Evolutionary conservation across 2,797 vertebrate species (phyloP).

Genomic region (Gymnopithys bicolor): DNA sequence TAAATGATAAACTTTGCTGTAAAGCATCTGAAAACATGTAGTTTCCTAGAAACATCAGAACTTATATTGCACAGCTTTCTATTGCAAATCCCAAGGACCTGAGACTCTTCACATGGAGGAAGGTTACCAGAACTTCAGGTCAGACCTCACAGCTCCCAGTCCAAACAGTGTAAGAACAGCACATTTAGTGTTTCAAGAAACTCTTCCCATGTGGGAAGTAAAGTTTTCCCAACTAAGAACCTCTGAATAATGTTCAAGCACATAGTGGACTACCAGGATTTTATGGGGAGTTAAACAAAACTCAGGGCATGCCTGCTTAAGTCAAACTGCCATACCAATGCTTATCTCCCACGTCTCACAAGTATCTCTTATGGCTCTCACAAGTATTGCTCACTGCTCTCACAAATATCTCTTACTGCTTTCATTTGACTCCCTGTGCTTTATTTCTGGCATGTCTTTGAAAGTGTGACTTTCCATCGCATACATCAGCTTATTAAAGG

Average conservation of each 20-base stretch:
- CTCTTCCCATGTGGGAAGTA: not conserved
- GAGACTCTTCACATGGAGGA: not conserved
- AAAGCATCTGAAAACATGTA: not conserved
- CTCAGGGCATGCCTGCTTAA: not conserved
- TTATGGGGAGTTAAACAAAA: not conserved
- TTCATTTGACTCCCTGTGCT: not conserved
- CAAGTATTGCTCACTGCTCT: not conserved
- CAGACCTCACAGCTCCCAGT: not conserved
- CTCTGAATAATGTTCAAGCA: not conserved
- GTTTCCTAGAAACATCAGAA: not conserved
- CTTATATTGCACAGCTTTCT: not conserved
- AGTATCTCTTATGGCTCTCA: not conserved
- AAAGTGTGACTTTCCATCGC: not conserved
- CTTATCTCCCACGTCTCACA: not conserved
- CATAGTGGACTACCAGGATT: not conserved
- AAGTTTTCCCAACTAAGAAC: not conserved
- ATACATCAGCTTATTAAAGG: not conserved
- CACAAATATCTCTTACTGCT: not conserved
- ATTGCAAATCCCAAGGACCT: not conserved
- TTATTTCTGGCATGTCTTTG: not conserved
- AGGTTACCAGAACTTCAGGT: not conserved
- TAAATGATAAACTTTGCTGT: not conserved
- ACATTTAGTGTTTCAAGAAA: slow-evolving; percentile 6
- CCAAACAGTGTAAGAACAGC: not conserved
- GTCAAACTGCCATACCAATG: not conserved